These are phyloP conservation scores for Drosophila austrosaltans DNA, from an alignment of 2,888 invertebrate genomes.

Conservation along the genomic window DNA sequence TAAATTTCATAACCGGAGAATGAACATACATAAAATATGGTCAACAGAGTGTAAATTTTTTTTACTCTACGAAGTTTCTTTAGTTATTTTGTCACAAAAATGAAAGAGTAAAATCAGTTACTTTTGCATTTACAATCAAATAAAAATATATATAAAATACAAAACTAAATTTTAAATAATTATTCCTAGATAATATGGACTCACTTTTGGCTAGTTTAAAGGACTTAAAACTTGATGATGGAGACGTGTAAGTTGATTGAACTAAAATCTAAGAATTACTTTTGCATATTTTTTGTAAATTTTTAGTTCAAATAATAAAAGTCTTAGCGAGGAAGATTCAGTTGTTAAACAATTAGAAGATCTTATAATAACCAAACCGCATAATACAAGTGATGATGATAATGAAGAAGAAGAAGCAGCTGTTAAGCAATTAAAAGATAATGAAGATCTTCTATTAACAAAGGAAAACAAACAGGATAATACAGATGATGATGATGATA, in stretches of 20 bases:
- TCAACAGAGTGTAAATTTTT: constrained; percentile 75
- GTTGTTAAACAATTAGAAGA: neutral
- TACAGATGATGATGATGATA: neutral
- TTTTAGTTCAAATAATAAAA: neutral
- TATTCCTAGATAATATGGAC: neutral
- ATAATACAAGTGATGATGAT: neutral
- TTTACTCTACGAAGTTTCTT: constrained; percentile 21
- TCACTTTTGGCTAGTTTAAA: neutral
- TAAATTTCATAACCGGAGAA: constrained; percentile 77
- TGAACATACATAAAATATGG: constrained; percentile 78
- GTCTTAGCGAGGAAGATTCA: neutral
- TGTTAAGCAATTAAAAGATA: neutral
- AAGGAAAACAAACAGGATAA: neutral
- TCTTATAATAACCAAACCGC: neutral
- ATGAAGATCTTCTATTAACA: neutral
- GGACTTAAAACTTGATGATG: neutral
- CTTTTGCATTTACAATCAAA: no score
- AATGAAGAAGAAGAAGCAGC: neutral
- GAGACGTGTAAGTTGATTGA: neutral
- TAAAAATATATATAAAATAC: no score
- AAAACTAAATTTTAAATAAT: constrained; percentile 26
- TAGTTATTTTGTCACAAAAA: no score
- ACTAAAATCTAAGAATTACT: neutral
- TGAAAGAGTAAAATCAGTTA: no score
- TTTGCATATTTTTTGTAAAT: neutral